Percentiles rank a stretch among this genome's conserved stretches.
Evolutionary conservation across 2,113 vertebrate genomes (phyloP).

Genomic region (Falco punctatus): DNA sequence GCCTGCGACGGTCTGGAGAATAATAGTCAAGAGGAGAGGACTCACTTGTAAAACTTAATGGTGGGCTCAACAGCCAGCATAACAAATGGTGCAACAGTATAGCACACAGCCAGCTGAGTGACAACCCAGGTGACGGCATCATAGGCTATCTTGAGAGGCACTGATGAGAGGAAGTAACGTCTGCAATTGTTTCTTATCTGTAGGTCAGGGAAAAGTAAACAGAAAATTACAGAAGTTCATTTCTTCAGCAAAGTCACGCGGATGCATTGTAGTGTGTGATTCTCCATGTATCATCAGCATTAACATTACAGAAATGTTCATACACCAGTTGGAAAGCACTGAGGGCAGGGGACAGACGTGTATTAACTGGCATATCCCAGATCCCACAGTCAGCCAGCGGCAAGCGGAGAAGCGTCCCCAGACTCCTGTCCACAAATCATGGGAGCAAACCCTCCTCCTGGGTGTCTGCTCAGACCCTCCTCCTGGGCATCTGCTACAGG

Average conservation of each 20-base stretch:
- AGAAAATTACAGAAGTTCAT: neutral
- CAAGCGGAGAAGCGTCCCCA: neutral
- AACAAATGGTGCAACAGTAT: constrained; percentile 78
- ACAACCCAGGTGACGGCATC: constrained; percentile 72
- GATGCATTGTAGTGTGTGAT: rapidly evolving
- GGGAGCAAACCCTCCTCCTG: neutral
- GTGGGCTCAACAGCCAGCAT: constrained; percentile 79
- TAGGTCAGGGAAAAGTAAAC: neutral
- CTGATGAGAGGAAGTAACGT: constrained; percentile 74
- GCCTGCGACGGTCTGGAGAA: neutral
- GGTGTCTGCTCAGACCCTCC: neutral
- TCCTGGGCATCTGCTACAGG: neutral
- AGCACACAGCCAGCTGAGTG: constrained; percentile 80
- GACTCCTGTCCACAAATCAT: neutral
- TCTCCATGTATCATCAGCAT: neutral
- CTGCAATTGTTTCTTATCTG: constrained; percentile 79
- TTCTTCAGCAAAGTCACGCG: neutral
- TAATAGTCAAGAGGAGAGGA: neutral
- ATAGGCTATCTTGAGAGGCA: constrained; percentile 70
- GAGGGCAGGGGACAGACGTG: neutral
- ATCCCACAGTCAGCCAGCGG: neutral
- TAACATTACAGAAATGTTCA: neutral
- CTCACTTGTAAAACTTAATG: constrained; percentile 82
- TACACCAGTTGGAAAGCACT: neutral
- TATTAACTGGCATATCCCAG: neutral